Evolutionary conservation across 2,113 vertebrate species (phyloP), one percentile per base, ranked within the genome.

Genomic region (Neotragus pygmaeus): DNA sequence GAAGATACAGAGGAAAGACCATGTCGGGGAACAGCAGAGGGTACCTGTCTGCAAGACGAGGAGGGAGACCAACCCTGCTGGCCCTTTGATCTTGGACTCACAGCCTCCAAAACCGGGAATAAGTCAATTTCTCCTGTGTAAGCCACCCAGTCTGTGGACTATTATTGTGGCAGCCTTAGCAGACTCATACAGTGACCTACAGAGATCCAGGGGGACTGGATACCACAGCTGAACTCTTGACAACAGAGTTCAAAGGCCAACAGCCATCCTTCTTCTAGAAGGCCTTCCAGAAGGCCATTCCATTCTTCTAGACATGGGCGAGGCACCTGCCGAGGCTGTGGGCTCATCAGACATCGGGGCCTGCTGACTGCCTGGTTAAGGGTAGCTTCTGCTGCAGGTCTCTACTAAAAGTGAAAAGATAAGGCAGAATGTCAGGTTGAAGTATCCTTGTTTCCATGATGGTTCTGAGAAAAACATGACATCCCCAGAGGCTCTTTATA

Each of bases 271-370:
- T 21, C 64, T 70, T 73, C 66, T 39, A 73, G 66, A 73, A 73
- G 36, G 66, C n/a, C n/a, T 70, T 70, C n/a, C 66, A 70, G n/a
- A 39, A 39, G 66, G n/a, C 66, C 66, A 64, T 30, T n/a, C 15
- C 28, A 28, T 88, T 47, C 47, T 93, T 89, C 62, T 47, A 89
- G 55, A 39, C 1, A 1, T 13, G 23, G 39, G 49, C n/a, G 80
- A n/a, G 5, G 27, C 43, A 43, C 10, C 8, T 0, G 2, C 39
- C 21, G 16, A 23, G 39, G 1, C 33, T 43, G 70, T 3, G 3
- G 2, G 57, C 14, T 49, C 39, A 28, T 39, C 11, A 1, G 47
- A 57, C 30, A 75, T 39, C 30, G 55, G 9, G 25, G 57, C 5
- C 70, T 30, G 13, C 27, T 15, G 3, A 27, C 47, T 66, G 25